Evolutionary conservation across 2,888 invertebrate species (phyloP), one percentile per base, ranked within the genome.

Genomic region (Ischnus inquisitorius): DNA sequence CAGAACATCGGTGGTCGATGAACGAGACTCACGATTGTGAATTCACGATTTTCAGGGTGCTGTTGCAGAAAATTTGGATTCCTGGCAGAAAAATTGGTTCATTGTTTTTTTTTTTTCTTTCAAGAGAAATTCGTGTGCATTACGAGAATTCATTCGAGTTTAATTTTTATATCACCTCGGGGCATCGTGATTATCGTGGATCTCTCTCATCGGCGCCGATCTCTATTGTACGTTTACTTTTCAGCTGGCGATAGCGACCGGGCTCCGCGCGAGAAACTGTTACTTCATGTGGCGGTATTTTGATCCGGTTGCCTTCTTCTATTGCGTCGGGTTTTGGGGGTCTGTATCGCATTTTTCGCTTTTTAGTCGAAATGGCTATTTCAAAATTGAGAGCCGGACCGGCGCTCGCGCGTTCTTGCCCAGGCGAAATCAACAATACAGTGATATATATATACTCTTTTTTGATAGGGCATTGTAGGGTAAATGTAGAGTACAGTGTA

Each of bases 251-350:
- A 92, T 90, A 90, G 92, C 91, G 91, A 91, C 91, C 92, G 92
- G 91, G 90, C 89, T 92, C 93, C 92, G 91, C 93, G 93, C 93
- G 90, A 93, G 93, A 93, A 92, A 93, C 93, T 93, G 93, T 93
- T 93, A 91, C 91, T 92, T 92, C 91, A 87, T 92, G 90, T 93
- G 93, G 91, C 92, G 91, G 92, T 93, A 92, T 94, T 94, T 94
- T 93, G 92, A 94, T 93, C 92, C 93, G 92, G 93, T 93, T 93
- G 93, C 92, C 92, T 93, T 92, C 96, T 95, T 95, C 97, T 97
- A 97, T 97, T 97, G 97, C 95, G 94, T 94, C 94, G 94, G 96
- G 95, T 96, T 95, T 95, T 96, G 95, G 95, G 96, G 94, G 96
- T 92, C 92, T 92, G 91, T 92, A 86, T 92, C 91, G 89, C 88